Percentiles rank a stretch among this genome's conserved stretches.
These are phyloP conservation scores for Odontesthes bonariensis DNA, from an alignment of 2,113 vertebrate genomes.

Conservation along the genomic window DNA sequence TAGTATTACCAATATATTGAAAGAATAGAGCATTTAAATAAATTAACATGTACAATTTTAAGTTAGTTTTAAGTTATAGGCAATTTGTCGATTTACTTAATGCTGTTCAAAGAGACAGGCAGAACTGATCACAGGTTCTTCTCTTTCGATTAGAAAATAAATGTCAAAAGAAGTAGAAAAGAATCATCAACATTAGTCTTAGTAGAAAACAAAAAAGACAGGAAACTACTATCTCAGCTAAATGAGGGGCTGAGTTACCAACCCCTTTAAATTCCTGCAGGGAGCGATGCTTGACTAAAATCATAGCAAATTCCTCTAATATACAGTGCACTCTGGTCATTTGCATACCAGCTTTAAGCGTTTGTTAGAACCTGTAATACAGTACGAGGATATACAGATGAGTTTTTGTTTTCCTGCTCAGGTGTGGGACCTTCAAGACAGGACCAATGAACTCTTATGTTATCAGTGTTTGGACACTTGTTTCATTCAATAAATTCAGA, in stretches of 20 bases:
- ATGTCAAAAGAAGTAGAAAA: conserved; percentile 58
- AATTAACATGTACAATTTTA: conserved; percentile 84
- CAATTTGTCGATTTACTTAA: conserved; percentile 62
- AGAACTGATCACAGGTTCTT: conserved; percentile 67
- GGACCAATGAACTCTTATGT: conserved; percentile 42
- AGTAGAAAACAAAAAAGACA: conserved; percentile 51
- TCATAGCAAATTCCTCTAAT: conserved; percentile 47
- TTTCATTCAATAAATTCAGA: conserved; percentile 46
- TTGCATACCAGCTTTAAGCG: conserved; percentile 61
- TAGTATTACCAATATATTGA: conserved; percentile 56
- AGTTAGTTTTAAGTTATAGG: conserved; percentile 82
- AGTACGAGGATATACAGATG: conserved; percentile 73
- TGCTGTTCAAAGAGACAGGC: conserved; percentile 70
- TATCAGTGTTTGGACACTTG: conserved; percentile 69
- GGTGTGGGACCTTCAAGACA: conserved; percentile 47
- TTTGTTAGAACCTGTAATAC: conserved; percentile 70
- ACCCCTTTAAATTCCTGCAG: conserved; percentile 41
- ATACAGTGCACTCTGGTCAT: conserved; percentile 78
- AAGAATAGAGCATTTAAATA: conserved; percentile 80
- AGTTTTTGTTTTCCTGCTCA: conserved; percentile 53
- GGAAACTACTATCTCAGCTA: conserved; percentile 58
- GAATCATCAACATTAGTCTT: conserved; percentile 62
- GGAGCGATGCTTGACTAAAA: conserved; percentile 40
- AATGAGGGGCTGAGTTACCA: conserved; percentile 25
- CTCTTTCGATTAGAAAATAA: conserved; percentile 50